Evolutionary conservation across 1,140 invertebrate species (phyloP), one percentile per base, ranked within the genome.

Genomic region (Carposina sasakii): DNA sequence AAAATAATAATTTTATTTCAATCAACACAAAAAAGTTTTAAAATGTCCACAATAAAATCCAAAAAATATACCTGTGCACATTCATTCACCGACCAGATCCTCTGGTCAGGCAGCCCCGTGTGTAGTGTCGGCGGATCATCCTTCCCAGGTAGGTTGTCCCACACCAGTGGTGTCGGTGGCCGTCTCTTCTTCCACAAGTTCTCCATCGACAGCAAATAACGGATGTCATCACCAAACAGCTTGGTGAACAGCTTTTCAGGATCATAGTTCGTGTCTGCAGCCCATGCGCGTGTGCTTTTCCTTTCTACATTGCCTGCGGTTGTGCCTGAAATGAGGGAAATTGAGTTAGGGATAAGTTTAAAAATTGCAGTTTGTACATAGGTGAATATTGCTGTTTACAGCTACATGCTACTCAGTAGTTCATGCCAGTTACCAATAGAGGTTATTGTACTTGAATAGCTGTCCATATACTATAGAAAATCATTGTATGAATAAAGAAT

Each of bases 151-250:
- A 94, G 62, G 42, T 90, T 87, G 22, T 89, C 82, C 90, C 90
- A 95, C 48, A 91, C 85, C 10, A 98, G 75, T 2, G 97, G 95
- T 8, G 85, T 89, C 4, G 98, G 98, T 9, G 94, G 89, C 67
- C 90, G 89, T 37, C 92, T 87, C 51, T 93, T 90, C 71, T 95
- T 94, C 98, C 98, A 99, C 10, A 99, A 83, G 76, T 98, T 94
- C 45, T 93, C 91, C 97, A 99, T 99, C 20, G 90, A 92, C 16
- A 99, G 76, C 39, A 99, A 87, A 83, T 99, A 99, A 50, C 36
- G 90, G 22, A 99, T 98, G 76, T 99, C 98, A 77, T 98, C 95
- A 59, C 91, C 85, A 77, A 99, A 99, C 24, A 99, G 88, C 87
- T 99, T 96, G 13, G 88, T 88, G 65, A 96, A 96, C 6, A 96